Evolutionary conservation across 1,140 invertebrate species (phyloP).

Genomic region (Thalassaphorura encarpata): DNA sequence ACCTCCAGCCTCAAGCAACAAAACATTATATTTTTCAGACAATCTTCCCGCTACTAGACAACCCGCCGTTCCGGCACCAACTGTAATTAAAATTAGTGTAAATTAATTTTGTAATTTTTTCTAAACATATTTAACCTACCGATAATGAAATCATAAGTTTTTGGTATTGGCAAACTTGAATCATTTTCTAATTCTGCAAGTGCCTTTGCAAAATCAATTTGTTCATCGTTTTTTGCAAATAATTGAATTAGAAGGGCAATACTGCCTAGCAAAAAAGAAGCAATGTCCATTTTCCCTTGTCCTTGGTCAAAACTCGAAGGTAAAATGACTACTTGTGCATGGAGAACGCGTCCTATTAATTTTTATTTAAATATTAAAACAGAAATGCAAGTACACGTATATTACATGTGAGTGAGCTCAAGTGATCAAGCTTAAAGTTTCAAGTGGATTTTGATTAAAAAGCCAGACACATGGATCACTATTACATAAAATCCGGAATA

Average conservation of each 20-base stretch:
- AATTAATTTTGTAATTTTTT: background rate
- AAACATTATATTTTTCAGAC: conserved; percentile 1
- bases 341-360: too few species aligned
- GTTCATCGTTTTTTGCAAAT: background rate
- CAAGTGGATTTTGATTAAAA: too few species aligned
- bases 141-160: conserved; percentile 1
- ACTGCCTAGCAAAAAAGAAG: background rate
- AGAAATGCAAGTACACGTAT: too few species aligned
- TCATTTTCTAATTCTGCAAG: background rate
- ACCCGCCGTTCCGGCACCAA: conserved; percentile 7
- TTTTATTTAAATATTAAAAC: too few species aligned
- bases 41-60: conserved; percentile 4
- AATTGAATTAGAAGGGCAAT: background rate
- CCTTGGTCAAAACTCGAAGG: too few species aligned
- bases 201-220: background rate
- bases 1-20: conserved; percentile 10
- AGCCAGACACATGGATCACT: too few species aligned
- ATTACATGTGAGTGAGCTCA: too few species aligned
- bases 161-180: background rate
- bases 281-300: background rate
- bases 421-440: too few species aligned
- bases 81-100: conserved; percentile 1
- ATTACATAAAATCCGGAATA: too few species aligned
- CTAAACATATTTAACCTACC: background rate
- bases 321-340: too few species aligned